Base-by-base conservation (phyloP, 2,888 invertebrate species). In the Calameuta pallipes region DNA sequence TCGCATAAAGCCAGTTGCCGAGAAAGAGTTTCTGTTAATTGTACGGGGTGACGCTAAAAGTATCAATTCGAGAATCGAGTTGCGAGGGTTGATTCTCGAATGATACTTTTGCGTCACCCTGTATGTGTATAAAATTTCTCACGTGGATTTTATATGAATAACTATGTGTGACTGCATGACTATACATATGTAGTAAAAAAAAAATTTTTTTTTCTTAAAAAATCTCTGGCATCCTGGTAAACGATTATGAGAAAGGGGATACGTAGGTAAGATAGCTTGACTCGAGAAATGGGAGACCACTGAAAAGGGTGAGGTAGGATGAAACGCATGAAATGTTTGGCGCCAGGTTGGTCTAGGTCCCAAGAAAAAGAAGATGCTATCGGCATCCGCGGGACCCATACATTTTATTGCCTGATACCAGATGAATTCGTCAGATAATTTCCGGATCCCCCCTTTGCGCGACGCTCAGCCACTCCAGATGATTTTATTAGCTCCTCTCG, bases 351-450 rank as follows among this genome's bases (percentile, higher is more conserved):
- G 78, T 78, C 78, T 76, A 78, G 76, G 71, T 56, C 33, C 37
- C n/a, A 30, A 37, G 30, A 9, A 56, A 56, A 35, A 79, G 78
- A 83, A 88, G 89, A 90, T 89, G 88, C 80, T 85, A 90, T 90
- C 90, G 86, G 80, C 81, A 84, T 83, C 82, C 82, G 79, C 83
- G 82, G 82, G 82, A 85, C 83, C 83, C 84, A 83, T 84, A 86
- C 83, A 86, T 87, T 89, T 91, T 91, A 91, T 91, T 90, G 89
- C 90, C 87, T 87, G 90, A 90, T 90, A 74, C 87, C 88, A 88
- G 90, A 89, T 89, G 89, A 86, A 90, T 90, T 90, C 90, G 89
- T 91, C 88, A 90, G 90, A 90, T 90, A 88, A 89, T 87, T 87
- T 81, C 74, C 77, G 75, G 76, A 77, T 78, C 75, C 76, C 76